Evolutionary conservation across 2,888 invertebrate genomes (phyloP).

Genomic region (Melipona beecheii): DNA sequence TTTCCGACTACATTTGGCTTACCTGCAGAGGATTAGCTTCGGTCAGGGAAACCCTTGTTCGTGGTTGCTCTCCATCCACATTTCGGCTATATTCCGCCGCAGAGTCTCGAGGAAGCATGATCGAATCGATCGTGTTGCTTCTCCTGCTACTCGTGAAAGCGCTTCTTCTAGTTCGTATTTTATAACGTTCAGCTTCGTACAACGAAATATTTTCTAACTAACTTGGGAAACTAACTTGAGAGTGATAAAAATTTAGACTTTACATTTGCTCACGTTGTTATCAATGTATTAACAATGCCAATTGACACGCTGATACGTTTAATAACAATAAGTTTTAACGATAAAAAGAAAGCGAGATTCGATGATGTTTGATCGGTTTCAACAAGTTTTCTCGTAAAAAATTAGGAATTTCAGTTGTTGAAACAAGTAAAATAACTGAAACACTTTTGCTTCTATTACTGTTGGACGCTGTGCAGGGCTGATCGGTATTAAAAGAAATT

Average conservation of each 20-base stretch:
- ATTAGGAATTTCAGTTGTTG: not conserved
- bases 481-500: not conserved
- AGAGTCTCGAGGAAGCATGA: conserved; percentile 36
- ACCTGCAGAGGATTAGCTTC: conserved; percentile 64
- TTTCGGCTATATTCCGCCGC: conserved; percentile 47
- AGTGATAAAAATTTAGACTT: too few species aligned
- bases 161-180: too few species aligned
- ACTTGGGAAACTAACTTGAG: too few species aligned
- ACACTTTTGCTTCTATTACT: not conserved
- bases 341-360: too few species aligned
- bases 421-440: not conserved
- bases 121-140: conserved; percentile 35
- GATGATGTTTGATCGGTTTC: too few species aligned
- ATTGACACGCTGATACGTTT: too few species aligned
- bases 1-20: conserved; percentile 67
- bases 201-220: not conserved
- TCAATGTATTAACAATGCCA: too few species aligned
- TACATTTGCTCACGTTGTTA: too few species aligned
- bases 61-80: conserved; percentile 59
- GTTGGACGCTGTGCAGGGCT: not conserved
- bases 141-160: not conserved
- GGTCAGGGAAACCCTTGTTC: conserved; percentile 66
- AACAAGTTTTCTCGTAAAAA: too few species aligned
- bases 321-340: too few species aligned
- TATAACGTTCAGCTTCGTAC: not conserved